These are phyloP conservation scores for Actinostola sp. DNA, from an alignment of 92 coral and sea anemone genomes.

Conservation along the genomic window DNA sequence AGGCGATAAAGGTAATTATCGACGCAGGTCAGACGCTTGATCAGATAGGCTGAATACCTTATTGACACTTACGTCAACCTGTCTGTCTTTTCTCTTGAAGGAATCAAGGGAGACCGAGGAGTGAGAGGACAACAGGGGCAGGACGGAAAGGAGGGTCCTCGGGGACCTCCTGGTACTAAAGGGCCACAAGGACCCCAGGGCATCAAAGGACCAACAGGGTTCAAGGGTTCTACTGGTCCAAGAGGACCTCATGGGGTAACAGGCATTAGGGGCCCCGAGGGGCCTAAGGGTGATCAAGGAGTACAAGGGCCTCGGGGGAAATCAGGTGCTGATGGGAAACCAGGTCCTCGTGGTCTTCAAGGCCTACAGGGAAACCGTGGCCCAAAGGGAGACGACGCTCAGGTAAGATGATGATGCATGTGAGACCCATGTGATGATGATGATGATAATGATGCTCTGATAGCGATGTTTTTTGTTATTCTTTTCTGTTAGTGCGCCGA, in stretches of 20 bases:
- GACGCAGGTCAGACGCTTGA: background rate
- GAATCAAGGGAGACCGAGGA: constrained; percentile 32
- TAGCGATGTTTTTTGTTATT: background rate
- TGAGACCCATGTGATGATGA: background rate
- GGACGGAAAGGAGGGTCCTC: constrained; percentile 15
- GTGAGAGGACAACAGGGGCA: constrained; percentile 25
- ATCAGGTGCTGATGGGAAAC: constrained; percentile 21
- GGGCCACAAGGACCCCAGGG: constrained; percentile 35
- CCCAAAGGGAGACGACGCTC: constrained; percentile 8
- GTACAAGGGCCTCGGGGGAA: constrained; percentile 10
- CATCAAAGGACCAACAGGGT: constrained; percentile 15
- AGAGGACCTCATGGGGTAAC: constrained; percentile 24
- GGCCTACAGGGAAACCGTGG: constrained; percentile 5
- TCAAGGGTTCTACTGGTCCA: constrained; percentile 14
- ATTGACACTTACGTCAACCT: background rate
- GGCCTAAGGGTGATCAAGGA: constrained; percentile 20
- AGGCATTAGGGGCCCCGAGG: constrained; percentile 21
- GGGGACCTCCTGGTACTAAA: constrained; percentile 16
- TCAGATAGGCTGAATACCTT: background rate
- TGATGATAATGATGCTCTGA: background rate
- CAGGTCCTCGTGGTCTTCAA: constrained; percentile 3
- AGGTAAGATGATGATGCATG: constrained; percentile 12
- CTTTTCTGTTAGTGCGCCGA: constrained; percentile 11
- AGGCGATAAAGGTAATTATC: constrained; percentile 28
- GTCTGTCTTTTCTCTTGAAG: background rate